Evolutionary conservation across 2,888 invertebrate species (phyloP), one percentile per base, ranked within the genome.

Genomic region (Chymomyza amoena): DNA sequence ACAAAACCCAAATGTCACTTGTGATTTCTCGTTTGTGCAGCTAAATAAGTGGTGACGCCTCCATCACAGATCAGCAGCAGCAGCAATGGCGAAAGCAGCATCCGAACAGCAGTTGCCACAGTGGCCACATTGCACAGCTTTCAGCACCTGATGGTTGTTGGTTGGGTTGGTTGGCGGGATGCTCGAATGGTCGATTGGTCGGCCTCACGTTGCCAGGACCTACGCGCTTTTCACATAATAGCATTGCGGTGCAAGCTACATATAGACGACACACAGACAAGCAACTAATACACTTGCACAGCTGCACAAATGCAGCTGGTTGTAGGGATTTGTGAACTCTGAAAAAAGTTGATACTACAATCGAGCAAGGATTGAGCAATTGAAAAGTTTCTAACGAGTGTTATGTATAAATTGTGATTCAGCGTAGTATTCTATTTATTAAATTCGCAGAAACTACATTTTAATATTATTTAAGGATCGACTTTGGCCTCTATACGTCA

Each of bases 1-100:
- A 81, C 87, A 85, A 83, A 84, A 80, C 80, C 80, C 71, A 80
- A 84, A 81, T 88, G 84, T 84, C 87, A 87, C 88, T 88, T 84
- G 77, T 84, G 87, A 87, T 87, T 82, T 88, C 64, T 79, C 76
- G 83, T 77, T 81, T 81, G 84, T 73, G 68, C 65, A 74, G 74
- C 81, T 75, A 79, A 81, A 83, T 79, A 83, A 80, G 70, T 74
- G 72, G 57, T 59, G 57, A 25, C 16, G 54, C 52, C 59, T 18
- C 62, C 61, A 51, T 61, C 54, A 64, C 57, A 54, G 32, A 63
- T 60, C 66, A 68, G 60, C 73, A 61, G 15, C 73, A 61, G 15
- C 76, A 7, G 74, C 32, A 32, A 32, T 75, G 54, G 76, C 54
- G n/a, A 52, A 6, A 52, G 52, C 16, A 54, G 54, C 15, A 54